Evolutionary conservation across 2,113 vertebrate species (phyloP).

Genomic region (Xerus inauris): DNA sequence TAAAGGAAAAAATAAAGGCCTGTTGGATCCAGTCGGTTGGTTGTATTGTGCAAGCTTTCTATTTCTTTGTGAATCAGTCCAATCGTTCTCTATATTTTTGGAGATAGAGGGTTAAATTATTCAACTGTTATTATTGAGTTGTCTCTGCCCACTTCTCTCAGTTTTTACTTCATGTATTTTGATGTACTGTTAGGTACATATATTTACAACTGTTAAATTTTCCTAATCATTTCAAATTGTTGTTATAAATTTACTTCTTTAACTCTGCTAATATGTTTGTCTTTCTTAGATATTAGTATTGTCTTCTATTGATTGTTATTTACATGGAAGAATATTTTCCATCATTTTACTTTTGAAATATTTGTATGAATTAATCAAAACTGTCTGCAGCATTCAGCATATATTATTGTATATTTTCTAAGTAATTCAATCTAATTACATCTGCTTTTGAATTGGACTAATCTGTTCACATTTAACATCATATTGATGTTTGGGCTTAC

Average conservation of each 20-base stretch:
- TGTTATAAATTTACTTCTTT: not conserved
- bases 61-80: not conserved
- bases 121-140: not conserved
- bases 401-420: too few species aligned
- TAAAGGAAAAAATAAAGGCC: not conserved
- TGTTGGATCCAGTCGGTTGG: not conserved
- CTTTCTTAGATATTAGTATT: not conserved
- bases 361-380: too few species aligned
- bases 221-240: not conserved
- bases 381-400: too few species aligned
- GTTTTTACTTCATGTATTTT: not conserved
- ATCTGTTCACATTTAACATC: too few species aligned
- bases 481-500: too few species aligned
- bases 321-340: not conserved
- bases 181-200: too few species aligned
- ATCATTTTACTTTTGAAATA: not conserved
- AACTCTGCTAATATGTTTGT: not conserved
- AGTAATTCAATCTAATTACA: too few species aligned
- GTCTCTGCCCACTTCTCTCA: not conserved
- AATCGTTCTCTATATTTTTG: not conserved
- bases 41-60: not conserved
- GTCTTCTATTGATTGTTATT: not conserved
- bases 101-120: not conserved
- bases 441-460: too few species aligned
- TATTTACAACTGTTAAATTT: too few species aligned